phyloP scores from a whole-genome alignment of 1,140 invertebrate genomes.

The Himalopsyche phryganea region DNA sequence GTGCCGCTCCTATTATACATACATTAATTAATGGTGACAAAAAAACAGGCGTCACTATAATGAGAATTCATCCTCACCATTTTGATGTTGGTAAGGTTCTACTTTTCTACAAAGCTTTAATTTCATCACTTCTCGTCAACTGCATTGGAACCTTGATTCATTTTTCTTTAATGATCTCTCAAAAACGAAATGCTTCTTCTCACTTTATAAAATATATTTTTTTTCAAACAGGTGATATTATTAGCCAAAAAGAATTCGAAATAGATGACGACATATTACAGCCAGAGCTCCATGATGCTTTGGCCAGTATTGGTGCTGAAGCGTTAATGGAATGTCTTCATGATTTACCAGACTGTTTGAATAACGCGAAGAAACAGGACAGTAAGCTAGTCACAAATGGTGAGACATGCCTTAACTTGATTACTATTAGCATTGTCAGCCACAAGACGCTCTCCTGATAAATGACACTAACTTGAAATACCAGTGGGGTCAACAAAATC shows the following conservation, averaged over 20 bases:
- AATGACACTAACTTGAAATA: no score
- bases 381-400: slow-evolving; percentile 64
- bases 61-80: slow-evolving; percentile 79
- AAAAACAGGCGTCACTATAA: slow-evolving; percentile 82
- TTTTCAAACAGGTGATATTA: slow-evolving; percentile 59
- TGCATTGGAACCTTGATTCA: no score
- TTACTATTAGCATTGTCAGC: slow-evolving; percentile 2
- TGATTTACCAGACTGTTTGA: slow-evolving; percentile 58
- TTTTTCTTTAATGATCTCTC: no score
- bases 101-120: no score
- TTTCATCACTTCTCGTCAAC: no score
- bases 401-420: slow-evolving; percentile 41
- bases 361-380: slow-evolving; percentile 58
- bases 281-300: slow-evolving; percentile 60
- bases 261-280: slow-evolving; percentile 63
- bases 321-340: slow-evolving; percentile 63
- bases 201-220: not conserved
- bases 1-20: slow-evolving; percentile 82
- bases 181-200: no score
- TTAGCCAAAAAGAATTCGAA: slow-evolving; percentile 61
- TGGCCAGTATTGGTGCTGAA: slow-evolving; percentile 68
- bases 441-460: no score
- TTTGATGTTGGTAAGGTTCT: slow-evolving; percentile 82
- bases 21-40: slow-evolving; percentile 74
- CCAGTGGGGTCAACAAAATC: no score